Percentiles rank a stretch among this genome's conserved stretches.
Conservation (phyloP, 1,140 invertebrate genomes). For the Sitobion miscanthi region DNA sequence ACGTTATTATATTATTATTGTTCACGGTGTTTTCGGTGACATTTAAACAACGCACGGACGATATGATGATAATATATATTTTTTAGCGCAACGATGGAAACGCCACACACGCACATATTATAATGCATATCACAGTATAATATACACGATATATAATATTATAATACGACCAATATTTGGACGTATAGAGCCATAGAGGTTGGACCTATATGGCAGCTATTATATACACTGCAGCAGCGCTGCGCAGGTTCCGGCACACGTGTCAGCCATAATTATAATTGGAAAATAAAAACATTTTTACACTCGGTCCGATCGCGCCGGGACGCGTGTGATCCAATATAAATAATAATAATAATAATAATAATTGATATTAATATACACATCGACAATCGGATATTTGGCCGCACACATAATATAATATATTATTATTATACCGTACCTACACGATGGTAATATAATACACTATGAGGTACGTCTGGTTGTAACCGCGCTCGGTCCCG, state of each 20-base stretch:
- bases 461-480: too few relatives aligned
- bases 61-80: not conserved
- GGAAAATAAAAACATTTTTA: conserved; percentile 7
- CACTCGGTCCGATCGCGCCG: not conserved
- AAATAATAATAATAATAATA: too few relatives aligned
- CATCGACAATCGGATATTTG: not conserved
- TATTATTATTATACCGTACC: not conserved
- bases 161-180: not conserved
- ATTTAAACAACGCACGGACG: not conserved
- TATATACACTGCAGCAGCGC: not conserved
- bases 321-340: not conserved
- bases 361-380: not conserved
- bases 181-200: not conserved
- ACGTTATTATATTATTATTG: not conserved
- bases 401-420: not conserved
- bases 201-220: not conserved
- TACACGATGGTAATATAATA: too few relatives aligned
- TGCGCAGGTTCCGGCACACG: not conserved
- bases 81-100: not conserved
- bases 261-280: not conserved
- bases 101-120: not conserved
- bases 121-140: too few relatives aligned
- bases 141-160: not conserved
- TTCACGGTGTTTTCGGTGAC: not conserved
- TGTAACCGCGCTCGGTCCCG: not conserved